Evolutionary conservation across 1,140 invertebrate species (phyloP).

Genomic region (Hycleus cichorii): DNA sequence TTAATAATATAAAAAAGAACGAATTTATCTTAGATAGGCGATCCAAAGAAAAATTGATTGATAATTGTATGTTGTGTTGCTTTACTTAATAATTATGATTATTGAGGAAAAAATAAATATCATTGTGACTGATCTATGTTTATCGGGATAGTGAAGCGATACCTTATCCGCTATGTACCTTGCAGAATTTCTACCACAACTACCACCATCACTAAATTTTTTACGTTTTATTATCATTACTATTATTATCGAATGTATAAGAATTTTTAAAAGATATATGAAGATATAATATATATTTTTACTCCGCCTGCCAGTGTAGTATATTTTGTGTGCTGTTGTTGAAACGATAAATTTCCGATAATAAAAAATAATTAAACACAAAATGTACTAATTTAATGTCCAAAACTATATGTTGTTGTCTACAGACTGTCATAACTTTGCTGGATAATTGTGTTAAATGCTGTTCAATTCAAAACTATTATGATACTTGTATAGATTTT

Average conservation of each 20-base stretch:
- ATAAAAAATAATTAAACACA: constrained; percentile 18
- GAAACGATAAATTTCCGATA: no score
- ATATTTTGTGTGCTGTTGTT: constrained; percentile 33
- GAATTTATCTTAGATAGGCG: constrained; percentile 43
- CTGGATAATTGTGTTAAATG: constrained; percentile 32
- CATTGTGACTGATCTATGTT: constrained; percentile 43
- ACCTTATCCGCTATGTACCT: constrained; percentile 37
- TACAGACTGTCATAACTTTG: constrained; percentile 18
- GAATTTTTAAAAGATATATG: constrained; percentile 1
- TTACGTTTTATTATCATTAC: constrained; percentile 19
- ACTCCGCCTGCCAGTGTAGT: constrained; percentile 34
- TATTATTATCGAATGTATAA: neutral
- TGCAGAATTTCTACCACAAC: constrained; percentile 26
- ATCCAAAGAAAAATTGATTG: constrained; percentile 30
- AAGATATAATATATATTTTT: constrained; percentile 26
- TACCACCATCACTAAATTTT: constrained; percentile 12
- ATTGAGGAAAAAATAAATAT: constrained; percentile 30
- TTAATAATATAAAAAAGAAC: constrained; percentile 38
- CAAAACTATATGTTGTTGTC: constrained; percentile 17
- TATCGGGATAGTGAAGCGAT: constrained; percentile 22
- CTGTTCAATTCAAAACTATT: constrained; percentile 18
- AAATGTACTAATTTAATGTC: constrained; percentile 26
- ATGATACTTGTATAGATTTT: constrained; percentile 9
- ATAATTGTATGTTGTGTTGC: constrained; percentile 41
- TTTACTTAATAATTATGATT: constrained; percentile 33